Evolutionary conservation across 1,140 invertebrate species (phyloP).

Genomic region (Trialeurodes vaporariorum): DNA sequence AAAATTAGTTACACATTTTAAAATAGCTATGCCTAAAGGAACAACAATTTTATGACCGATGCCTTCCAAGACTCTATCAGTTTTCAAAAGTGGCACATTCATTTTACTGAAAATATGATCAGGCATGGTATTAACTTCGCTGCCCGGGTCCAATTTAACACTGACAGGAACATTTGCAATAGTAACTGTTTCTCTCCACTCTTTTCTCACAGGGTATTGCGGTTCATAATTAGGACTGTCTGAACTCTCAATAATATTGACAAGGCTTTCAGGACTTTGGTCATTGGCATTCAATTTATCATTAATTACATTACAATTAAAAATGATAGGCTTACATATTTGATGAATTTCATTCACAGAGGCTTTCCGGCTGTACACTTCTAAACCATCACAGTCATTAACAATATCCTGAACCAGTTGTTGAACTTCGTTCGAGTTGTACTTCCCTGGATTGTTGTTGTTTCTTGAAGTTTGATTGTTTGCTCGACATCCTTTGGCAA

Average conservation of each 20-base stretch:
- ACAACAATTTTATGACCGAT: slow-evolving; percentile 12
- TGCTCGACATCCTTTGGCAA: neutral
- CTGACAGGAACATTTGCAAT: slow-evolving; percentile 15
- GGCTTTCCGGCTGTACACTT: neutral
- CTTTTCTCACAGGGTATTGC: neutral
- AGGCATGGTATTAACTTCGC: slow-evolving; percentile 19
- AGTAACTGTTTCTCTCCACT: slow-evolving; percentile 8
- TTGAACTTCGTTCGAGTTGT: neutral
- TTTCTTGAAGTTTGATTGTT: neutral
- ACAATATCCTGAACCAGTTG: neutral
- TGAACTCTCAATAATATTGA: neutral
- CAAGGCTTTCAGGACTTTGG: neutral
- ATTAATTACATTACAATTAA: too few species aligned
- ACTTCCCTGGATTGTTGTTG: neutral
- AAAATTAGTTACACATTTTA: slow-evolving; percentile 5
- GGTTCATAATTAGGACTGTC: neutral
- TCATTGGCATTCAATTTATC: neutral
- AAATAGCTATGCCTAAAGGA: slow-evolving; percentile 6
- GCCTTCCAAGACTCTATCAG: slow-evolving; percentile 10
- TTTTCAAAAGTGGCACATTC: slow-evolving; percentile 9
- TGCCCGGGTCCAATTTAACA: slow-evolving; percentile 20
- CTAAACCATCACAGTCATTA: neutral
- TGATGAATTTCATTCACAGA: too few species aligned
- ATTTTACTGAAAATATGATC: slow-evolving; percentile 12
- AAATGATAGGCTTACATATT: too few species aligned